Conservation (phyloP, 2,888 invertebrate genomes). For the Ophioninae sp. region DNA sequence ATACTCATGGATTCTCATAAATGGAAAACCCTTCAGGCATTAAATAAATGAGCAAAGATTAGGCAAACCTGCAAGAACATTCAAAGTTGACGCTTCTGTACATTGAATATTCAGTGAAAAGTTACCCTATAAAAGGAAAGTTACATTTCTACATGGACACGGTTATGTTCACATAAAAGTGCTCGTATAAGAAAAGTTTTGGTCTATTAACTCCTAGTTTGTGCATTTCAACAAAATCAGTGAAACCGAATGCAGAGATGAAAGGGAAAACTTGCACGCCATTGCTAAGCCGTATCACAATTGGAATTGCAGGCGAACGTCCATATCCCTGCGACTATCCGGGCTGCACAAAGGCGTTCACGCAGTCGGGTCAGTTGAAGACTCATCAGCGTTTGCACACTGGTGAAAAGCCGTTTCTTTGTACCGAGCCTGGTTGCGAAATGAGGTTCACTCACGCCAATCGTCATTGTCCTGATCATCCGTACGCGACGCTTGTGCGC, state of each 20-base stretch:
- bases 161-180: neutral
- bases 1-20: neutral
- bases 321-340: constrained; percentile 89
- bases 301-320: constrained; percentile 83
- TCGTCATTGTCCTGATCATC: constrained; percentile 88
- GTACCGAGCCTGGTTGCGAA: constrained; percentile 85
- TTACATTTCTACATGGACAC: neutral
- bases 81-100: neutral
- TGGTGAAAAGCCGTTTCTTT: constrained; percentile 89
- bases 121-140: neutral
- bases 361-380: constrained; percentile 89
- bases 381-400: constrained; percentile 90
- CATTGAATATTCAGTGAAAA: neutral
- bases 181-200: neutral
- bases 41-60: neutral
- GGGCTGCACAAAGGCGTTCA: constrained; percentile 87
- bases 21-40: neutral
- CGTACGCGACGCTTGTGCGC: constrained; percentile 83
- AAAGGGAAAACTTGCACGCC: neutral
- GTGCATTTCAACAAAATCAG: neutral
- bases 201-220: neutral
- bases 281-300: neutral
- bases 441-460: constrained; percentile 90
- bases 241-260: neutral
- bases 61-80: neutral